Conservation (phyloP, 2,113 vertebrate genomes). For the Origma solitaria region DNA sequence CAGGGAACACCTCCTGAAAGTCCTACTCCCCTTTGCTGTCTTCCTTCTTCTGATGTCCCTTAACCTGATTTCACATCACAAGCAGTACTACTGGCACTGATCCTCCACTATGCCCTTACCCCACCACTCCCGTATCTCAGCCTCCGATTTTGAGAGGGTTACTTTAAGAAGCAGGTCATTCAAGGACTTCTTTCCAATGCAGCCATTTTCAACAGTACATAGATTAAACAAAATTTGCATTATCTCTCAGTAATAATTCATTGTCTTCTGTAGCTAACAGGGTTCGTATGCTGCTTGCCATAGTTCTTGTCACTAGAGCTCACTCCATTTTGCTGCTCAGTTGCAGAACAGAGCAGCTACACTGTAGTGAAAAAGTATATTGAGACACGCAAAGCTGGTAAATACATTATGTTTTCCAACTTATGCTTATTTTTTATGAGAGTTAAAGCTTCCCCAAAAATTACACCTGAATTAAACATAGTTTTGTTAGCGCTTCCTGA, state of each 20-base stretch:
- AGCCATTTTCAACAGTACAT: neutral
- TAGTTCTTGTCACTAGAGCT: neutral
- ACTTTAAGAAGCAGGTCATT: neutral
- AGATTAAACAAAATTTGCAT: neutral
- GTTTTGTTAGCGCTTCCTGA: fast-evolving
- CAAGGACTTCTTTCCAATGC: neutral
- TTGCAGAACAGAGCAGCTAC: neutral
- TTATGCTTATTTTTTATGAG: neutral
- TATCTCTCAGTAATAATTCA: neutral
- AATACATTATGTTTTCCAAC: neutral
- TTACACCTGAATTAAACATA: neutral
- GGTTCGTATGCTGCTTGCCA: neutral
- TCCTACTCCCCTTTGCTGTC: neutral
- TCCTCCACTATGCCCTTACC: fast-evolving
- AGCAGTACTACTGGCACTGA: neutral
- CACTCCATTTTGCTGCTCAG: neutral
- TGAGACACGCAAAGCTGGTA: neutral
- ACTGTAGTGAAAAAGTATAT: neutral
- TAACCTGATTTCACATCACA: neutral
- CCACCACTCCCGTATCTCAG: neutral
- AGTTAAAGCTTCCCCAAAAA: neutral
- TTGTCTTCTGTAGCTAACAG: neutral
- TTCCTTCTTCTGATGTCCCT: neutral
- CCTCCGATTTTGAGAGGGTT: neutral
- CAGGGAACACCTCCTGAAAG: neutral